A percentile compares a stretch with the other conserved stretches of the same genome.
Conservation (phyloP, 2,113 vertebrate genomes). For the Vidua chalybeata region DNA sequence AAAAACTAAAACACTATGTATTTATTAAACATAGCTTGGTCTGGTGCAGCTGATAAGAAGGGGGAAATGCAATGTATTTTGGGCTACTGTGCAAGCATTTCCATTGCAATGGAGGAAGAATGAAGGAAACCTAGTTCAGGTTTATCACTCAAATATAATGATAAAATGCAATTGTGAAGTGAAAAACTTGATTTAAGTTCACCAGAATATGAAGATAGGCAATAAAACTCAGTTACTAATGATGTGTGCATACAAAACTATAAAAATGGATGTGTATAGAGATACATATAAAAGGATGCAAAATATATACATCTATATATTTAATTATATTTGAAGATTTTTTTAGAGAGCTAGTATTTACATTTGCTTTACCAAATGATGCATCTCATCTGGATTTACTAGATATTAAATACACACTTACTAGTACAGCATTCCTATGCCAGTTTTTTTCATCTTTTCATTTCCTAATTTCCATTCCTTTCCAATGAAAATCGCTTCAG, state of each 20-base stretch:
- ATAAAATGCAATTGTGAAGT: neutral
- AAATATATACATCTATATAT: neutral
- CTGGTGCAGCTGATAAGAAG: neutral
- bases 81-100: neutral
- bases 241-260: neutral
- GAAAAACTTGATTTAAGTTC: neutral
- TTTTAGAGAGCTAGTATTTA: neutral
- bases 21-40: neutral
- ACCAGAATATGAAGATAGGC: neutral
- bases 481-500: slow-evolving; percentile 62
- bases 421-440: neutral
- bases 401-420: slow-evolving; percentile 8
- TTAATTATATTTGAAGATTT: neutral
- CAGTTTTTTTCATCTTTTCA: slow-evolving; percentile 30
- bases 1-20: neutral
- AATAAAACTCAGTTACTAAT: neutral
- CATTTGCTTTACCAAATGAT: neutral
- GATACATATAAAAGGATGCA: neutral
- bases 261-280: neutral
- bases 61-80: neutral
- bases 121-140: neutral
- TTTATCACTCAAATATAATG: neutral
- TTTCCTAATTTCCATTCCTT: slow-evolving; percentile 62
- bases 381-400: neutral
- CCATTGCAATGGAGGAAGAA: neutral